Evolutionary conservation across 1,140 invertebrate species (phyloP).

Genomic region (Cheumatopsyche charites): DNA sequence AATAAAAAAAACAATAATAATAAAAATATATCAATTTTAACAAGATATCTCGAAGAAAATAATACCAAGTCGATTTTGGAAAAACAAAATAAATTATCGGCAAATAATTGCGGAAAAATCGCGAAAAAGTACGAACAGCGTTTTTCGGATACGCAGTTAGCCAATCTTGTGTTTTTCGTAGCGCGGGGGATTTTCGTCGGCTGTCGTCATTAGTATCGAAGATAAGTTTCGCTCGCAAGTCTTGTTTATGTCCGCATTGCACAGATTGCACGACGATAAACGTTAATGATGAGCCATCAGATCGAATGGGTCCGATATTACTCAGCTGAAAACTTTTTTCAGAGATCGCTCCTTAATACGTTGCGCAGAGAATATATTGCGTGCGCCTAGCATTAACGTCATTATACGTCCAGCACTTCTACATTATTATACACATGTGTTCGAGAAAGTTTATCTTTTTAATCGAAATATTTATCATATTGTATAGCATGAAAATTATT

Average conservation of each 20-base stretch:
- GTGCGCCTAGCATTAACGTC: neutral
- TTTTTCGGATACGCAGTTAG: no score
- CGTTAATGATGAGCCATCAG: slow-evolving; percentile 39
- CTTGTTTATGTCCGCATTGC: slow-evolving; percentile 39
- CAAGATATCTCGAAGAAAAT: no score
- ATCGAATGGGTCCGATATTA: slow-evolving; percentile 32
- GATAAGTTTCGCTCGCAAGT: slow-evolving; percentile 27
- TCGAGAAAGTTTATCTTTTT: neutral
- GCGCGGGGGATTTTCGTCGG: slow-evolving; percentile 7
- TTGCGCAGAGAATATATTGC: slow-evolving; percentile 16
- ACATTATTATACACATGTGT: neutral
- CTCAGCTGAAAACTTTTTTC: slow-evolving; percentile 26
- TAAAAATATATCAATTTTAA: no score
- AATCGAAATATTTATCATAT: no score
- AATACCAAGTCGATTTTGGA: no score
- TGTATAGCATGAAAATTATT: neutral
- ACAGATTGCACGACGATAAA: slow-evolving; percentile 40
- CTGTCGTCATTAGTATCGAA: slow-evolving; percentile 31
- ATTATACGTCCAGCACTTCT: neutral
- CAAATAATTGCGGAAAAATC: no score
- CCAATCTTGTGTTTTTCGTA: neutral
- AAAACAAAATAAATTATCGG: no score
- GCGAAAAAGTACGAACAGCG: no score
- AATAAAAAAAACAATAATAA: no score
- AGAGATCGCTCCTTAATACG: slow-evolving; percentile 15